phyloP scores from a whole-genome alignment of 2,113 vertebrate genomes.

The Oreocharis arfaki region DNA sequence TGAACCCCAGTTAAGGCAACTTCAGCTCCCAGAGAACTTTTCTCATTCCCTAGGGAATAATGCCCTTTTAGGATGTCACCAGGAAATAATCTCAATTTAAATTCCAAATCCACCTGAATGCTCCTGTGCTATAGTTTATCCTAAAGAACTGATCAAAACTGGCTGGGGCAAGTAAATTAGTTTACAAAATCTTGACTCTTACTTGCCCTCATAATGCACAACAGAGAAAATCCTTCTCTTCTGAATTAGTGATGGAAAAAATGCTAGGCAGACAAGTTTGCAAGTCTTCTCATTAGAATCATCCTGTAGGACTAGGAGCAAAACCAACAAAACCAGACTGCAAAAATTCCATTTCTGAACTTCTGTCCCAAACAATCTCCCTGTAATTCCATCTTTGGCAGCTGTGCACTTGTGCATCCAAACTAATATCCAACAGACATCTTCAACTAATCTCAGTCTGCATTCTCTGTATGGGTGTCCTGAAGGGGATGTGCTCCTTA shows the following conservation, averaged over 20 bases:
- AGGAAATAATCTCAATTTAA: background rate
- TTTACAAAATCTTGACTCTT: background rate
- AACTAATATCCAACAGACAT: background rate
- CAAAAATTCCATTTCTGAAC: background rate
- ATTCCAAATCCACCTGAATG: background rate
- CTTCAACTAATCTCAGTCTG: conserved; percentile 42
- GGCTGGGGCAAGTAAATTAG: background rate
- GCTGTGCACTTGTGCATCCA: conserved; percentile 1
- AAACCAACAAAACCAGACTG: background rate
- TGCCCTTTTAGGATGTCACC: background rate
- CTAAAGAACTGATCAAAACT: background rate
- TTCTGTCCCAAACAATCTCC: background rate
- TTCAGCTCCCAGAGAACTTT: background rate
- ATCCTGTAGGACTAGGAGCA: background rate
- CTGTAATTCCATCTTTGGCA: conserved; percentile 34
- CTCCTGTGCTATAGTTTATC: background rate
- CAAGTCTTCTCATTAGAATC: background rate
- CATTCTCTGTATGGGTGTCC: background rate
- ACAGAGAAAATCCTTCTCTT: background rate
- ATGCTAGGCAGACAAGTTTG: background rate
- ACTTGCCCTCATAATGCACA: background rate
- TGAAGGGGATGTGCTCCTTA: background rate
- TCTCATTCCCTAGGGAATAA: background rate
- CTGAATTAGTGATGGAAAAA: background rate
- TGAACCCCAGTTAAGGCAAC: background rate